Conservation (phyloP, 1,140 invertebrate species). For the Steinernema khuongi region DNA sequence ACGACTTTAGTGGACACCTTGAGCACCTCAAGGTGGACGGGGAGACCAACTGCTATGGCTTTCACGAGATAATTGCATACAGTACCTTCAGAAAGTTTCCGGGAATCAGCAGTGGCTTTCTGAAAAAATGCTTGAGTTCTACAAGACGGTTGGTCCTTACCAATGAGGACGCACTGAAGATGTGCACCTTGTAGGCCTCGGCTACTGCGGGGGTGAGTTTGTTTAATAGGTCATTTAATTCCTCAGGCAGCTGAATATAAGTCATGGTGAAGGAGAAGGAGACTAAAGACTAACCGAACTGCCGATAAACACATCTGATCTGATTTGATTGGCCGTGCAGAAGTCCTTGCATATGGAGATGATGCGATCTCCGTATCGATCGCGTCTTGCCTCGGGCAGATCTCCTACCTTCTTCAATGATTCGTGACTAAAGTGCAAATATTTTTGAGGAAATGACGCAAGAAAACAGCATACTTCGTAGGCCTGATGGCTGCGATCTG, state of each 20-base stretch:
- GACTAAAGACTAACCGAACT: neutral
- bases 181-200: neutral
- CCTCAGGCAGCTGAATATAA: neutral
- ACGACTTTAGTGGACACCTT: neutral
- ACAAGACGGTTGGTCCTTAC: no score
- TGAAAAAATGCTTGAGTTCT: no score
- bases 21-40: constrained; percentile 3
- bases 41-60: constrained; percentile 15
- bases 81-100: neutral
- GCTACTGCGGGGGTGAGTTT: neutral
- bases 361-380: neutral
- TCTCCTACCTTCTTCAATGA: neutral
- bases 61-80: neutral
- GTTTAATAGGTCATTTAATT: neutral
- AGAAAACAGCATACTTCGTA: neutral
- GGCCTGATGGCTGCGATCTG: neutral
- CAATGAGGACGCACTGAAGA: neutral
- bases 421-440: neutral
- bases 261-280: neutral
- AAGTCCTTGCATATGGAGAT: neutral
- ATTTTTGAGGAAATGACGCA: neutral
- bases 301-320: neutral
- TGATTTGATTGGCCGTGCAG: neutral
- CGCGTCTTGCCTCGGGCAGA: neutral
- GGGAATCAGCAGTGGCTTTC: neutral